Percentiles rank a stretch among this genome's conserved stretches.
Evolutionary conservation across 2,888 invertebrate species (phyloP).

Genomic region (Helleia helle): DNA sequence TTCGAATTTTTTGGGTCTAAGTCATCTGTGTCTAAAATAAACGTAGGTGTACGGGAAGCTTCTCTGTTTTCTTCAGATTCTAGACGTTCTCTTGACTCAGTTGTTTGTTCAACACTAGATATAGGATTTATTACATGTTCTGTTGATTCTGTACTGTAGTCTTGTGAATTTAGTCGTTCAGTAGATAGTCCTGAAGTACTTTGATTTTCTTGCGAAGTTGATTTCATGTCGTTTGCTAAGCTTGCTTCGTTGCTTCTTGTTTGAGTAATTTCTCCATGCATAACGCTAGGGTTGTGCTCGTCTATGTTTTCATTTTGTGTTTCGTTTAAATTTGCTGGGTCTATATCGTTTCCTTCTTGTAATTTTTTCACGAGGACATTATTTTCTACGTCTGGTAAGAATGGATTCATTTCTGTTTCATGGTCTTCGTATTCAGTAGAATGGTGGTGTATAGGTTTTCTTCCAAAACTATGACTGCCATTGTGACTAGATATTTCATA

Average conservation of each 20-base stretch:
- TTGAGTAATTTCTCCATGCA: constrained; percentile 13
- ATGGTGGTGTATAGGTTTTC: constrained; percentile 36
- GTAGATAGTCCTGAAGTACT: background rate
- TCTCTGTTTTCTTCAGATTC: constrained; percentile 17
- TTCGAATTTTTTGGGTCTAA: constrained; percentile 30
- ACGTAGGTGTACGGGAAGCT: constrained; percentile 40
- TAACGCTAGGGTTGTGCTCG: constrained; percentile 31
- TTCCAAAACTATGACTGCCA: constrained; percentile 32
- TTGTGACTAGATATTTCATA: constrained; percentile 54
- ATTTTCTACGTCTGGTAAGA: constrained; percentile 77
- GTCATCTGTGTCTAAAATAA: constrained; percentile 58
- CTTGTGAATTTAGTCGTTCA: background rate
- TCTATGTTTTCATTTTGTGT: constrained; percentile 57
- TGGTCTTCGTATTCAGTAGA: constrained; percentile 53
- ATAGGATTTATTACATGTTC: background rate
- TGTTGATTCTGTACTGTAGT: background rate
- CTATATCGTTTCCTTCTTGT: constrained; percentile 70
- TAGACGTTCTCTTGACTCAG: constrained; percentile 5
- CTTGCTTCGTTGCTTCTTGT: constrained; percentile 10
- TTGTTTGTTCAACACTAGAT: constrained; percentile 10
- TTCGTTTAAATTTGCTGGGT: constrained; percentile 50
- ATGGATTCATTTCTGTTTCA: constrained; percentile 77
- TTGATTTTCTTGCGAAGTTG: background rate
- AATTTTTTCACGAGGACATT: constrained; percentile 74
- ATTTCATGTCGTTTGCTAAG: constrained; percentile 8